Evolutionary conservation across 2,888 invertebrate genomes (phyloP), one percentile per base, ranked within the genome.

Genomic region (Ferrisia virgata): DNA sequence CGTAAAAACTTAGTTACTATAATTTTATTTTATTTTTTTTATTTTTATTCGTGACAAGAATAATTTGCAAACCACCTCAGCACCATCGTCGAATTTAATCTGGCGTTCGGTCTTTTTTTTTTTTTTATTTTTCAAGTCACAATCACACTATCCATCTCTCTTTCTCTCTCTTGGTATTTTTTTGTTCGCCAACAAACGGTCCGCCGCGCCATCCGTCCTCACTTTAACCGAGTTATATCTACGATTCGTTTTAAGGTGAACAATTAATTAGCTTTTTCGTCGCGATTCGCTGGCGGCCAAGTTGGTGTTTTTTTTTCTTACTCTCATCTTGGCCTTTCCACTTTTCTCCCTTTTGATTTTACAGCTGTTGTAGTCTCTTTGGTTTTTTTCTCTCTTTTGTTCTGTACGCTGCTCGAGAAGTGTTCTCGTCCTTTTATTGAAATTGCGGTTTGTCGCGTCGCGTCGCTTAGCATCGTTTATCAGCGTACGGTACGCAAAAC

Each of bases 181-280:
- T 47, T n/a, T n/a, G n/a, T n/a, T n/a, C n/a, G n/a, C n/a, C 36
- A 9, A 40, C 40, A 9, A 18, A 8, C 6, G 18, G 13, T 40
- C 40, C 13, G 13, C 40, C 6, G 8, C 22, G 18, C 5, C 2
- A 47, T 47, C 47, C n/a, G 3, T n/a, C 47, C 13, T 47, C n/a
- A 47, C n/a, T 47, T 47, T 47, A 58, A 58, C 58, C 58, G 25
- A 3, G 58, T 58, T 58, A 58, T 25, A 58, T 58, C 58, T 28
- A 28, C 64, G 15, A 64, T 64, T 64, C 64, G 64, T 64, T 64
- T 64, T 64, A 28, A 39, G 11, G 11, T 15, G 28, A 64, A 64
- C 64, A 64, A 64, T 64, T 64, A 64, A 64, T 64, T 64, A 28
- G 64, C 15, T 64, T 64, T 64, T 64, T 53, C 53, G 53, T 53